Conservation (phyloP, 1,140 invertebrate genomes). For the Oryctes rhinoceros region DNA sequence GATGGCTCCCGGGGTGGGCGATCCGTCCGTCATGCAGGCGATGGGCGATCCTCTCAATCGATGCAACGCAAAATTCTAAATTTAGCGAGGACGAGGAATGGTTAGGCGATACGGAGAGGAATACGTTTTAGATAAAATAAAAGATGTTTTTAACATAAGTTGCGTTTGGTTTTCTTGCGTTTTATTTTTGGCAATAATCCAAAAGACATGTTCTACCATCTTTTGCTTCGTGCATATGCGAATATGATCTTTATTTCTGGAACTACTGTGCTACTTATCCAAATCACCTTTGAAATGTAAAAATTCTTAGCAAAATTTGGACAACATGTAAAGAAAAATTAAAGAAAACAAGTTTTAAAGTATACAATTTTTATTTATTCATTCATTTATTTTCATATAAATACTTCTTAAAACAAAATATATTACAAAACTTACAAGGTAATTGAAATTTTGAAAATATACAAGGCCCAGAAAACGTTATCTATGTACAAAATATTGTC, state of each 20-base stretch:
- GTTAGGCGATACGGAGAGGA: constrained; percentile 16
- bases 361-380: background rate
- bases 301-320: too few relatives aligned
- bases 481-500: constrained; percentile 1
- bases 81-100: background rate
- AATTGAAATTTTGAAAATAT: constrained; percentile 28
- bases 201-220: too few relatives aligned
- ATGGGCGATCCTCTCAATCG: background rate
- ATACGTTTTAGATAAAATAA: constrained; percentile 31
- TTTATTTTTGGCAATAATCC: background rate
- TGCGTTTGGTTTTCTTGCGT: background rate
- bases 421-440: constrained; percentile 34
- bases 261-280: too few relatives aligned
- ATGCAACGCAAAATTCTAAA: constrained; percentile 20
- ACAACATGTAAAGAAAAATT: background rate
- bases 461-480: background rate
- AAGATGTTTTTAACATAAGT: constrained; percentile 11
- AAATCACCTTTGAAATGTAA: too few relatives aligned
- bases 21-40: background rate
- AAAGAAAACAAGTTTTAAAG: background rate
- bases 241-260: too few relatives aligned
- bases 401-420: constrained; percentile 32
- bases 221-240: too few relatives aligned
- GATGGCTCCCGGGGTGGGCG: background rate
- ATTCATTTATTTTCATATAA: constrained; percentile 33